Percentiles rank a stretch among this genome's conserved stretches.
Conservation (phyloP, 1,140 invertebrate genomes). For the Cyclargus thomasi region DNA sequence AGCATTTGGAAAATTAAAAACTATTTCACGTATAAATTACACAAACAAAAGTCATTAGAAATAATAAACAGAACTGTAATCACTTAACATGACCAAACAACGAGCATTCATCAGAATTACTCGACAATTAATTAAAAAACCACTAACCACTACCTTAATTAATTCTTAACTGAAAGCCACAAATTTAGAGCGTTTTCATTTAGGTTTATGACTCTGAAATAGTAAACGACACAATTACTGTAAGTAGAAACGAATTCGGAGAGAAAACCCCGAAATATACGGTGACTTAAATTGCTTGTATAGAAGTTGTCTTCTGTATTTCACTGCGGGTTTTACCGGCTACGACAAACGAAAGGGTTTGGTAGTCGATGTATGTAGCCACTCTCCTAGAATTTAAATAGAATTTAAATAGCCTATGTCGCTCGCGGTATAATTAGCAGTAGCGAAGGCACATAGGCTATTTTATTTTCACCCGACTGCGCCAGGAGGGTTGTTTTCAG, state of each 20-base stretch:
- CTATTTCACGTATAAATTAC: background rate
- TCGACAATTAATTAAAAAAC: slow-evolving; percentile 15
- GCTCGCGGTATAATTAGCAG: no score
- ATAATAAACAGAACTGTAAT: slow-evolving; percentile 4
- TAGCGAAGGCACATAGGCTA: no score
- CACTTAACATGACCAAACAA: slow-evolving; percentile 9
- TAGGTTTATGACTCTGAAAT: slow-evolving; percentile 46
- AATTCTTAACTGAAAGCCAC: slow-evolving; percentile 11
- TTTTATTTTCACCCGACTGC: no score
- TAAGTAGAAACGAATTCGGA: slow-evolving; percentile 45
- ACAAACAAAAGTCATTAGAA: background rate
- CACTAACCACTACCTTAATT: background rate
- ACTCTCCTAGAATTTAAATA: no score
- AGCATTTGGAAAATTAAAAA: background rate
- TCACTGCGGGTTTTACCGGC: no score
- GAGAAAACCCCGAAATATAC: background rate
- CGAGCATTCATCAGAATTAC: background rate
- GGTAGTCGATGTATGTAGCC: no score
- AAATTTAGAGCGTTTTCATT: slow-evolving; percentile 34
- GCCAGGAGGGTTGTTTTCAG: no score
- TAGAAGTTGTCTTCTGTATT: background rate
- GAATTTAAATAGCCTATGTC: no score
- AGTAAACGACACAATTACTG: slow-evolving; percentile 48
- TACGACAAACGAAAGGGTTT: no score
- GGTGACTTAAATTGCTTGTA: slow-evolving; percentile 35